phyloP scores from a whole-genome alignment of 2,113 vertebrate genomes.

The Siniperca knerii region DNA sequence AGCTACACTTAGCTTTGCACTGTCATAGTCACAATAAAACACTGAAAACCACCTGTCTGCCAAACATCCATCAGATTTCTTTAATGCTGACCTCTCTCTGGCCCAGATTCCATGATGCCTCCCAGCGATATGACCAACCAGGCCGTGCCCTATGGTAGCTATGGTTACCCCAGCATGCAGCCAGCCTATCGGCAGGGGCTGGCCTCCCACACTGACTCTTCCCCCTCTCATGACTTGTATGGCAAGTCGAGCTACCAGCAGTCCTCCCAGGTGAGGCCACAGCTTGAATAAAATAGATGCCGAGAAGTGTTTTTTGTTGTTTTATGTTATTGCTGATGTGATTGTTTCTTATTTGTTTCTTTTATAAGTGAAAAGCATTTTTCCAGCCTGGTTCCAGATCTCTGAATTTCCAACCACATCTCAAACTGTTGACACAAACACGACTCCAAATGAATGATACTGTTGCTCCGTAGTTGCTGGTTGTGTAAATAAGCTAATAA shows the following conservation, averaged over 20 bases:
- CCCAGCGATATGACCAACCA: conserved; percentile 81
- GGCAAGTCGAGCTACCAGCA: conserved; percentile 80
- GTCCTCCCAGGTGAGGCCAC: conserved; percentile 65
- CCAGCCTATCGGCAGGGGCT: conserved; percentile 88
- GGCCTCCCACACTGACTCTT: conserved; percentile 73
- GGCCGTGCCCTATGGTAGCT: conserved; percentile 87
- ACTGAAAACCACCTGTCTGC: background rate
- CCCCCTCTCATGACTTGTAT: conserved; percentile 79
- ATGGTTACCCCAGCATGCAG: conserved; percentile 90
- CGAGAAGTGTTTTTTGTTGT: background rate
- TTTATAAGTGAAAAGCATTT: background rate
- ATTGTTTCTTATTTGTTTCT: background rate
- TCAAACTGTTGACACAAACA: background rate
- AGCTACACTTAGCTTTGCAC: background rate
- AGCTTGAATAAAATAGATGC: background rate
- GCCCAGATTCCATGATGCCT: conserved; percentile 78
- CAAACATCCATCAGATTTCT: background rate
- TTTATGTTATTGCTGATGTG: background rate
- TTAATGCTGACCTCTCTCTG: background rate
- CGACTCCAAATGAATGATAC: no score
- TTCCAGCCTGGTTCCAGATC: background rate
- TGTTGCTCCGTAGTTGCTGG: no score
- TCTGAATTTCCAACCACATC: background rate
- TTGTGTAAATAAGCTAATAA: no score
- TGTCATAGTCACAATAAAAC: background rate